Evolutionary conservation across 2,888 invertebrate species (phyloP).

Genomic region (Nymphalis urticae): DNA sequence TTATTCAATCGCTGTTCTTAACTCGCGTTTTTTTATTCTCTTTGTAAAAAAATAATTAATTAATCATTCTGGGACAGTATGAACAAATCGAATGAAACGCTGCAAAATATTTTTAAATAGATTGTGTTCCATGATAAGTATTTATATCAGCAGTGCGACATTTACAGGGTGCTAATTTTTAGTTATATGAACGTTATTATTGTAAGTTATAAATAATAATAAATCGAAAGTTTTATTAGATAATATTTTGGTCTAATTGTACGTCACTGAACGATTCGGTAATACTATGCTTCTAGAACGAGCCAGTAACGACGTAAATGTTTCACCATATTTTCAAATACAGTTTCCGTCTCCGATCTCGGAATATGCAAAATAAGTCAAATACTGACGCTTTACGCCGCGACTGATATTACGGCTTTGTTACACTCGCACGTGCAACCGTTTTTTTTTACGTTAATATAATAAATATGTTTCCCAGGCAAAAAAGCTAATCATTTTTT

Average conservation of each 20-base stretch:
- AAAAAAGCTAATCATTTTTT: neutral
- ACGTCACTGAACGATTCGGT: neutral
- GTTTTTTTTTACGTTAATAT: neutral
- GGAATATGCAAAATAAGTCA: conserved; percentile 42
- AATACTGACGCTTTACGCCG: conserved; percentile 25
- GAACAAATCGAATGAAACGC: no score
- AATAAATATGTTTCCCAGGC: neutral
- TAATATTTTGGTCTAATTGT: neutral
- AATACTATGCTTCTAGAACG: conserved; percentile 5
- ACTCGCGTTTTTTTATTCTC: no score
- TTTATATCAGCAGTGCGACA: no score
- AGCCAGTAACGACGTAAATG: neutral
- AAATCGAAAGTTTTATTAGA: no score
- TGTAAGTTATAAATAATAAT: no score
- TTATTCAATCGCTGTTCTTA: no score
- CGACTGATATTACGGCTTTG: conserved; percentile 3
- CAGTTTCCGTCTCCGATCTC: conserved; percentile 19
- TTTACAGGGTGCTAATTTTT: no score
- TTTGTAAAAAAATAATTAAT: no score
- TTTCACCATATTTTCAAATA: conserved; percentile 16
- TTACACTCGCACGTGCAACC: neutral
- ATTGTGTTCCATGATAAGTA: no score
- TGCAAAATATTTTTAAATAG: no score
- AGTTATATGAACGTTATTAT: no score
- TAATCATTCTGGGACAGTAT: no score